Evolutionary conservation across 2,797 vertebrate species (phyloP).

Genomic region (Vipera latastei): DNA sequence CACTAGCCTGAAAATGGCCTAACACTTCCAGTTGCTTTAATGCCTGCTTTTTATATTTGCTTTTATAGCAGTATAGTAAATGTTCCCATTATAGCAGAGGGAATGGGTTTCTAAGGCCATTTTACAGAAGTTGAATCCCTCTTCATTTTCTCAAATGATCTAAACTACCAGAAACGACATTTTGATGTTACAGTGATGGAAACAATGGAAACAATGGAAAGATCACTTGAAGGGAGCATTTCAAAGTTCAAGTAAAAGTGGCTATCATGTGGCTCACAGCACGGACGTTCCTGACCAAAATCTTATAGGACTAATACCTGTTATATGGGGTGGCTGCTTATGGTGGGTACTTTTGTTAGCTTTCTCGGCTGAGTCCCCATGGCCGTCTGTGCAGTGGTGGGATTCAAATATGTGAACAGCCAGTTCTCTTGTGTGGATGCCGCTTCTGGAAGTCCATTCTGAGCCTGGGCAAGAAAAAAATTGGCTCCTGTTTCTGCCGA

Average conservation of each 20-base stretch:
- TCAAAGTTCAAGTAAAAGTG: neutral
- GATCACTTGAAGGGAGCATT: neutral
- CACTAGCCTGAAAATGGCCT: neutral
- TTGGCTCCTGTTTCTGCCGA: too few species aligned
- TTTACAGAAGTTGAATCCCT: neutral
- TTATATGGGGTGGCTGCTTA: neutral
- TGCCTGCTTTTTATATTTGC: neutral
- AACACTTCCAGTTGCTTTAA: neutral
- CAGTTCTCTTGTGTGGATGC: too few species aligned
- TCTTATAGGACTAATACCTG: neutral
- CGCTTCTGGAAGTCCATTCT: too few species aligned
- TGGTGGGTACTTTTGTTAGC: neutral
- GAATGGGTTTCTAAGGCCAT: neutral
- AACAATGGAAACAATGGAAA: neutral
- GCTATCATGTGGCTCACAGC: neutral
- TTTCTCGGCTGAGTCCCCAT: neutral
- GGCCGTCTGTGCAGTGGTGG: neutral
- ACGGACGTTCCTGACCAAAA: neutral
- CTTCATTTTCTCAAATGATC: neutral
- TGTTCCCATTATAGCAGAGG: neutral
- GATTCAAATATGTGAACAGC: too few species aligned
- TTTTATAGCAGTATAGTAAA: neutral
- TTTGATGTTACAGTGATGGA: neutral
- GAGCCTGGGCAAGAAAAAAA: too few species aligned
- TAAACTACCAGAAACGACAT: neutral